Evolutionary conservation across 2,113 vertebrate genomes (phyloP), one percentile per base, ranked within the genome.

Genomic region (Heteronetta atricapilla): DNA sequence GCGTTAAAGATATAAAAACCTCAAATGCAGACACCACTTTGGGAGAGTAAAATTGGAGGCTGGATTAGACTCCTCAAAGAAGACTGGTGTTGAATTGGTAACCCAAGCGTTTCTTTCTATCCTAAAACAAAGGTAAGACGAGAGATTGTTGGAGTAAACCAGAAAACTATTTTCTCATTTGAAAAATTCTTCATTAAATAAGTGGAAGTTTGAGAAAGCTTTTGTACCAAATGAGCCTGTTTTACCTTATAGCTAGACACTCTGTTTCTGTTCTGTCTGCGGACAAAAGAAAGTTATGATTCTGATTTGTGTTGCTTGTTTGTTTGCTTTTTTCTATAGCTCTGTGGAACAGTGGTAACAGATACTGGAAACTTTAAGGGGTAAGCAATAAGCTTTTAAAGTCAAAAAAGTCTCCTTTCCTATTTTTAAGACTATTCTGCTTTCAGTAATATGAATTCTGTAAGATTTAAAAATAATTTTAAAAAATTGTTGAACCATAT

Each of bases 291-390:
- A 75, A 90, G 62, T 90, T 26, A 60, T 53, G 6, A 29, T 3
- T 36, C 75, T 74, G 23, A 21, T 68, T 82, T 62, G 14, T 87
- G 67, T 44, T 74, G 46, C 94, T 46, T 92, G 46, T 94, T 46
- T 92, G 79, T 89, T 97, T 38, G 6, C 75, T 44, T 91, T 81
- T 89, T 97, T 38, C 6, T 75, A 36, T 95, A 98, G 98, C 97
- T 96, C 97, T 96, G 94, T 98, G 83, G 91, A 97, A 96, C 98
- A 97, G 97, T 98, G 98, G 98, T 98, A 97, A 88, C 70, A 44
- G n/a, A 50, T 81, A 96, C 67, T 98, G 97, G 97, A 97, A 87
- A 72, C 62, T 31, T 63, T 56, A 86, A 91, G 80, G 83, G 94
- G 98, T 98, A 96, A 98, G 97, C 93, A 67, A 48, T 20, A 70